A percentile compares a stretch with the other conserved stretches of the same genome.
These are phyloP conservation scores for Nibea coibor DNA, from an alignment of 2,113 vertebrate species.

Conservation along the genomic window DNA sequence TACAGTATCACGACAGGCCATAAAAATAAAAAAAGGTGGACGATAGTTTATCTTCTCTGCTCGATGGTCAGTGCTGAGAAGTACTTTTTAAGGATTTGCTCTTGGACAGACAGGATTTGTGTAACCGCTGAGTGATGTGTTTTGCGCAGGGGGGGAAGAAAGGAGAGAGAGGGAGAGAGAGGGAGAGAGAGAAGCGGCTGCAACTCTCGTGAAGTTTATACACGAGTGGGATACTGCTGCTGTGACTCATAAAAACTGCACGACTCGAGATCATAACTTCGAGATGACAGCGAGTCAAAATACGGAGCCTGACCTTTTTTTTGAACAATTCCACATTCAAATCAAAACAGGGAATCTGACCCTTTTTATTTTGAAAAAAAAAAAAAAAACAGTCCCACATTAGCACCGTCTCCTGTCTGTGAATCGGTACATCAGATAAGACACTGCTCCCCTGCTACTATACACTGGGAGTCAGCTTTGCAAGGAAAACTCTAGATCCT, in stretches of 20 bases:
- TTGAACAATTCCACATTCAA: constrained; percentile 66
- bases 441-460: constrained; percentile 70
- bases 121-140: constrained; percentile 66
- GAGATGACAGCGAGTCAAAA: constrained; percentile 67
- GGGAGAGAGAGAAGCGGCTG: constrained; percentile 35
- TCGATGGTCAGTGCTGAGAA: constrained; percentile 60
- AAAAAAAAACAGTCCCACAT: constrained; percentile 50
- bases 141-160: constrained; percentile 21
- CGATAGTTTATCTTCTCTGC: constrained; percentile 30
- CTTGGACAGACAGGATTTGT: constrained; percentile 64
- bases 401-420: constrained; percentile 64
- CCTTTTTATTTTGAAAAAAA: not conserved
- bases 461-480: constrained; percentile 72
- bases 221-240: constrained; percentile 46
- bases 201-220: constrained; percentile 64
- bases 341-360: constrained; percentile 63
- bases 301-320: constrained; percentile 62
- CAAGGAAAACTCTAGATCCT: constrained; percentile 75
- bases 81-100: constrained; percentile 70
- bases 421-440: constrained; percentile 75
- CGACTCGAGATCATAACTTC: constrained; percentile 59
- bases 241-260: constrained; percentile 64
- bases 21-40: constrained; percentile 39
- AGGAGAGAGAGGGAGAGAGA: no score
- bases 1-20: constrained; percentile 28